Evolutionary conservation across 2,888 invertebrate species (phyloP), one percentile per base, ranked within the genome.

Genomic region (Athalia circularis): DNA sequence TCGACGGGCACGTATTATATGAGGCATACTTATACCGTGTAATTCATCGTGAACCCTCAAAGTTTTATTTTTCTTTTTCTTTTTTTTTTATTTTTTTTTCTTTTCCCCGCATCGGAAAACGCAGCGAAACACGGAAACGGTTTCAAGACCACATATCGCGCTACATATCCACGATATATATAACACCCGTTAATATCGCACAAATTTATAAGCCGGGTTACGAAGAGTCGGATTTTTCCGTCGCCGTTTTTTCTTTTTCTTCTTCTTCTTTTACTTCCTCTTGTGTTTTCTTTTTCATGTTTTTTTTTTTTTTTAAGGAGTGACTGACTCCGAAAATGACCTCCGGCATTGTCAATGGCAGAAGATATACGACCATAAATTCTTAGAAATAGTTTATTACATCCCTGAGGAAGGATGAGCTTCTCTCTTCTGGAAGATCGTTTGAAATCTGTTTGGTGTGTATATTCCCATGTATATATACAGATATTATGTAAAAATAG

Each of bases 301-400:
- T 29, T 29, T 29, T 29, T 29, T 29, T 29, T 29, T 29, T 29
- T 29, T 29, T 29, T 29, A 2, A 29, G 29, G 29, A 88, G 88
- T 88, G 88, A 89, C 84, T 87, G 87, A 87, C 86, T 87, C 80
- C 81, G 79, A 81, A 81, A 83, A 82, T 86, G 29, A 29, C 29
- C 29, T 29, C 29, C 29, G 29, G 29, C 84, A 90, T 89, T 90
- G 89, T 89, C 88, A 85, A 86, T 84, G 81, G 29, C 29, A 61
- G 80, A 89, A 89, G 89, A 90, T 90, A 89, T 90, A 90, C 87
- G 90, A 88, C 88, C 86, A 82, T 78, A 81, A 82, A 86, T 90
- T 90, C 90, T 85, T 80, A 87, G 90, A 90, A 90, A 87, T 86
- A 88, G 89, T 89, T 90, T 89, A 88, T 88, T 29, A 29, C 29